phyloP scores from a whole-genome alignment of 2,113 vertebrate species.

The Chaetops frenatus region DNA sequence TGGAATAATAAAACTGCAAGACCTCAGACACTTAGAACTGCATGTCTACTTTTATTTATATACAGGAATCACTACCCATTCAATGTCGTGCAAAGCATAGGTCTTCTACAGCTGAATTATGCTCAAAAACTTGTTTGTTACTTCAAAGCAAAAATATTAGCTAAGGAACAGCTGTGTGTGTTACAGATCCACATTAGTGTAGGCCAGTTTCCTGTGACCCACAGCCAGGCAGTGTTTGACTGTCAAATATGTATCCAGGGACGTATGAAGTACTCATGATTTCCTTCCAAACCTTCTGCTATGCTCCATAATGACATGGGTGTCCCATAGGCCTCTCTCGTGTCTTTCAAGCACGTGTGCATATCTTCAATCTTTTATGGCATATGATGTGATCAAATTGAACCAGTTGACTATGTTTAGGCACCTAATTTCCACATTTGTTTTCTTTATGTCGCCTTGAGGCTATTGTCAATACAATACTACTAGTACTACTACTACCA shows the following conservation, averaged over 20 bases:
- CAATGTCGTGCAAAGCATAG: accelerated
- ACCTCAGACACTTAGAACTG: background rate
- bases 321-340: background rate
- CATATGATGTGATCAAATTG: background rate
- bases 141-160: background rate
- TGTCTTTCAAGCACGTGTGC: background rate
- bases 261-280: background rate
- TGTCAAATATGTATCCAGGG: background rate
- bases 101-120: background rate
- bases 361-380: background rate
- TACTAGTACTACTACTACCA: background rate
- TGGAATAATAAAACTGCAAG: background rate
- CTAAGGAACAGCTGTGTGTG: background rate
- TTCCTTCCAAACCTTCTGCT: background rate
- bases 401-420: background rate
- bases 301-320: background rate
- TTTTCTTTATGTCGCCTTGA: background rate
- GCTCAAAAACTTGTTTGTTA: background rate
- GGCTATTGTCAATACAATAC: background rate
- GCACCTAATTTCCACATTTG: background rate
- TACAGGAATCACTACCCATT: background rate
- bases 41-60: background rate
- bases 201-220: background rate
- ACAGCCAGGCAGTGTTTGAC: background rate
- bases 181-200: background rate